Base-by-base conservation (phyloP, 2,113 vertebrate genomes). In the Tylochromis polylepis region DNA sequence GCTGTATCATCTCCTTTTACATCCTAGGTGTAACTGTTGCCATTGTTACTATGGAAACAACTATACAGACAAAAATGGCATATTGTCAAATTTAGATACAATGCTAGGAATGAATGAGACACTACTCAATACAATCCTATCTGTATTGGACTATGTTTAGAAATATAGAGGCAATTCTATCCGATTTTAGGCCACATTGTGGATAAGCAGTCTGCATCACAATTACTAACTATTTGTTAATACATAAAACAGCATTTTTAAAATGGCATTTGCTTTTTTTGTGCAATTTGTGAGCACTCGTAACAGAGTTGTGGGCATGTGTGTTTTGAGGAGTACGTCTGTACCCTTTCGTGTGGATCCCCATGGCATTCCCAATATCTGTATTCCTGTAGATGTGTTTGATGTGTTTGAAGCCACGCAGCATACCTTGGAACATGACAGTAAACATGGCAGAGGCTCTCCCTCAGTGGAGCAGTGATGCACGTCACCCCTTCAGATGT, bases 351-450 rank as follows among this genome's bases (percentile, higher is more conserved):
- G 55, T 85, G 79, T 38, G 11, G 77, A 89, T 94, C 94, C 94
- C 94, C 51, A 85, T 53, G 93, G 94, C 93, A 95, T 94, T 94
- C 94, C 95, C 93, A 95, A 93, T 95, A 96, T 96, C 95, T 95
- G 94, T 95, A 95, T 96, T 96, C 94, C 93, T 95, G 93, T 93
- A 93, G 94, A 93, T 92, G 92, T 89, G 90, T 95, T 95, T 95
- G 95, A 95, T 95, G 93, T 93, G 94, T 96, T 96, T 96, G 95
- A 96, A 96, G 93, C 94, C 93, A 94, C 89, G 90, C 85, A 94
- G 94, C 93, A 95, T 95, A 95, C 95, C 95, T 95, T 84, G 93
- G 91, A 95, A 96, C 95, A 96, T 95, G 95, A 96, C 96, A 96
- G 96, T 94, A 94, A 96, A 95, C 95, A 96, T 94, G 94, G 95